Base-by-base conservation (phyloP, 2,113 vertebrate species). In the Sceloporus undulatus region DNA sequence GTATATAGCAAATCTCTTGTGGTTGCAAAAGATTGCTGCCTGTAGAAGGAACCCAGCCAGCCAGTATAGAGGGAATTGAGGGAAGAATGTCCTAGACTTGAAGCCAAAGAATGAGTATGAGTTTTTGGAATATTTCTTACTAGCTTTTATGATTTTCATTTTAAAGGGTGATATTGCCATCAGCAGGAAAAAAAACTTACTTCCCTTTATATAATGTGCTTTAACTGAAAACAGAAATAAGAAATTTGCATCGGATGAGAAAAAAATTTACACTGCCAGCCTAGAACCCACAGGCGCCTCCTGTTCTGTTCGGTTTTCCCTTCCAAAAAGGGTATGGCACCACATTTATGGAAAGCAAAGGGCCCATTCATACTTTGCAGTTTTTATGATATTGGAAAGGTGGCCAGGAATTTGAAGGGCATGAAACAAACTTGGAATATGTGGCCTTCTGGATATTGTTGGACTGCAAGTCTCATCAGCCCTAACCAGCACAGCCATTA, bases 151-250 rank as follows among this genome's bases (percentile, higher is more conserved):
- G n/a, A 42, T 68, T 75, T 59, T 66, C 7, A 56, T 84, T 56
- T 73, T 74, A 77, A 54, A 52, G 0, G 40, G 66, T 42, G 62
- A 74, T 29, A 71, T 77, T 48, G 14, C 42, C 79, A 79, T 82
- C 71, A 81, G 74, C 62, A 82, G 75, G 79, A 74, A 52, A 29
- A 62, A 62, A 16, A 40, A 38, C 66, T 54, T 19, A 52, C 34
- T 84, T 79, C 59, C 52, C 34, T 82, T 82, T 78, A 73, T 86
- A 40, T 81, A 91, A 91, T 19, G 40, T 65, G 82, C 65, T 81
- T 73, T 91, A 87, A 91, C 77, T 40, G 77, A 79, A 89, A 89
- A 27, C 88, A 91, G 90, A 83, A 87, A 76, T 56, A 82, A 77
- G 62, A 68, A 48, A 87, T 80, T 71, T 71, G 48, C 71, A 79